Conservation (phyloP, 2,888 invertebrate genomes). For the Zonitis immaculata region DNA sequence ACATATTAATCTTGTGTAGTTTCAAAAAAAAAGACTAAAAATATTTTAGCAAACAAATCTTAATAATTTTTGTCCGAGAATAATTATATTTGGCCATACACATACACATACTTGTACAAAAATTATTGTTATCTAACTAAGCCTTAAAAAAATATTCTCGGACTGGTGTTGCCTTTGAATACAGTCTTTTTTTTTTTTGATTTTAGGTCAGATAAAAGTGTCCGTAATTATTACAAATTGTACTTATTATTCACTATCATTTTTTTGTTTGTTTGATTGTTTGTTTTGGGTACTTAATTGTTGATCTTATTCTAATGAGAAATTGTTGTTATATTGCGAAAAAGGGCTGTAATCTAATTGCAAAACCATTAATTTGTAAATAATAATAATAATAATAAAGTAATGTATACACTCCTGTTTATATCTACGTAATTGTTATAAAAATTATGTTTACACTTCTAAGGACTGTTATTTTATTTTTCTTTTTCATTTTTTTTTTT, state of each 20-base stretch:
- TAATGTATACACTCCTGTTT: slow-evolving; percentile 45
- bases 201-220: slow-evolving; percentile 15
- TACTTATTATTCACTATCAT: slow-evolving; percentile 5
- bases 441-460: slow-evolving; percentile 38
- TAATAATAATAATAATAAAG: slow-evolving; percentile 24
- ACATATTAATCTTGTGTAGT: slow-evolving; percentile 20
- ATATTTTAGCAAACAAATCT: slow-evolving; percentile 6
- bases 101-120: slow-evolving; percentile 23
- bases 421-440: slow-evolving; percentile 41
- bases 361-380: slow-evolving; percentile 34
- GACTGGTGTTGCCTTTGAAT: slow-evolving; percentile 31
- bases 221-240: neutral
- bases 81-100: no score
- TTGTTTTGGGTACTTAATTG: slow-evolving; percentile 31
- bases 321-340: slow-evolving; percentile 22
- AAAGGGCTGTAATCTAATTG: slow-evolving; percentile 31
- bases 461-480: slow-evolving; percentile 43
- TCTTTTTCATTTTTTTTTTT: slow-evolving; percentile 6
- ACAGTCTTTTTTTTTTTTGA: slow-evolving; percentile 32
- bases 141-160: slow-evolving; percentile 22
- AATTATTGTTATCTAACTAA: slow-evolving; percentile 18
- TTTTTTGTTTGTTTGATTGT: slow-evolving; percentile 21
- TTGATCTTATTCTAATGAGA: slow-evolving; percentile 32
- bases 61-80: neutral
- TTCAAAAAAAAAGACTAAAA: slow-evolving; percentile 17